Conservation (phyloP, 2,113 vertebrate species). For the Sitta europaea region DNA sequence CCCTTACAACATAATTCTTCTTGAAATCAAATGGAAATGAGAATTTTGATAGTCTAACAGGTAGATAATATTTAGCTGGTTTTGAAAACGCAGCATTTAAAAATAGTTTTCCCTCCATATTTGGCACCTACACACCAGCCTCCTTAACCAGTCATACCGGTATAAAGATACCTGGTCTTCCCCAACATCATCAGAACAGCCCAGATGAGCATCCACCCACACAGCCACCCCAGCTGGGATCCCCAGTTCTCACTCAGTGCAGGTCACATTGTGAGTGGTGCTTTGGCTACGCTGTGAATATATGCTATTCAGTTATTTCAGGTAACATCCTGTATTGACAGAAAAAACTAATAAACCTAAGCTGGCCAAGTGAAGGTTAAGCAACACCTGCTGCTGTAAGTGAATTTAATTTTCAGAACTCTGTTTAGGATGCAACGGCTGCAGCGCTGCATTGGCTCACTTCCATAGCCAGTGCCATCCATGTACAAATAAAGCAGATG, state of each 20-base stretch:
- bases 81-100: neutral
- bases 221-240: neutral
- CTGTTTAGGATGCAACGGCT: neutral
- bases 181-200: neutral
- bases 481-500: neutral
- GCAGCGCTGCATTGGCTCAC: neutral
- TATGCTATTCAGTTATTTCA: neutral
- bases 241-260: accelerated
- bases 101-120: accelerated
- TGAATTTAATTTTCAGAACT: neutral
- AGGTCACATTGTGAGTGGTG: neutral
- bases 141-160: neutral
- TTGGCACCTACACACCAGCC: neutral
- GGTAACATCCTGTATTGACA: neutral
- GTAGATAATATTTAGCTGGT: neutral
- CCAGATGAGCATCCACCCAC: neutral
- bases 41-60: neutral
- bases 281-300: neutral
- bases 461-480: neutral
- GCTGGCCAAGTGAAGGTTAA: neutral
- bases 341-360: neutral
- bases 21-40: neutral
- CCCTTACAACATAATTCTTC: neutral
- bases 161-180: neutral
- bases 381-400: neutral